Percentiles rank a stretch among this genome's conserved stretches.
phyloP scores from a whole-genome alignment of 2,888 invertebrate species.

The Prenolepis imparis region DNA sequence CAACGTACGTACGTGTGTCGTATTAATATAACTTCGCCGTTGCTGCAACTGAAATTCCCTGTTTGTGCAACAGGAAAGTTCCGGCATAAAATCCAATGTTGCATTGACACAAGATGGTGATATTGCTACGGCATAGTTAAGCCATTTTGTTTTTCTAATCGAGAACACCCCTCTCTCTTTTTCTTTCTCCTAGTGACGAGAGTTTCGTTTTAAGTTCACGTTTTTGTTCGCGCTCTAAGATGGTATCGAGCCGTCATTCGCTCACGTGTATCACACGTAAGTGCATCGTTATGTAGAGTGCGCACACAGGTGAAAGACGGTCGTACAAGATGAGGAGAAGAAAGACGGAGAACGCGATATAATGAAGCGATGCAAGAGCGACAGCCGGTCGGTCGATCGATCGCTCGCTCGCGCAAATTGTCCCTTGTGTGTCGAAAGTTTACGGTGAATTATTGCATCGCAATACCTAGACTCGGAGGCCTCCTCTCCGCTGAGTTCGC shows the following conservation, averaged over 20 bases:
- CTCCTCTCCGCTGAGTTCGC: conserved; percentile 65
- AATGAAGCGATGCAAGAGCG: conserved; percentile 49
- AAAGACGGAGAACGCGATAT: conserved; percentile 32
- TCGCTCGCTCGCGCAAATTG: conserved; percentile 74
- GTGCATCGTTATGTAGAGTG: conserved; percentile 34
- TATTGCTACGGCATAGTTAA: not conserved
- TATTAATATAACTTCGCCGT: conserved; percentile 34
- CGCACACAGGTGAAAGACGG: conserved; percentile 44
- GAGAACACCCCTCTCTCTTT: not conserved
- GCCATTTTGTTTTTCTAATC: not conserved
- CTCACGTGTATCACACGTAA: conserved; percentile 37
- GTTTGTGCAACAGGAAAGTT: conserved; percentile 27
- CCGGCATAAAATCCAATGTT: not conserved
- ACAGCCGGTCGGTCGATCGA: conserved; percentile 26
- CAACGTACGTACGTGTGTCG: conserved; percentile 4
- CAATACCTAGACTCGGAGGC: conserved; percentile 79
- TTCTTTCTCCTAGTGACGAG: conserved; percentile 6
- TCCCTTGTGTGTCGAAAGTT: conserved; percentile 81
- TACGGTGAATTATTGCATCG: conserved; percentile 84
- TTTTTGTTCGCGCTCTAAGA: conserved; percentile 44
- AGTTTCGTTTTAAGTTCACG: conserved; percentile 16
- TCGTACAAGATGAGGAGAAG: not conserved
- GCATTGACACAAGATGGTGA: not conserved
- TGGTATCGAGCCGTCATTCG: conserved; percentile 37
- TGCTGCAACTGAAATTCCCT: conserved; percentile 40